phyloP scores from a whole-genome alignment of 2,113 vertebrate species.

The Ictalurus punctatus region DNA sequence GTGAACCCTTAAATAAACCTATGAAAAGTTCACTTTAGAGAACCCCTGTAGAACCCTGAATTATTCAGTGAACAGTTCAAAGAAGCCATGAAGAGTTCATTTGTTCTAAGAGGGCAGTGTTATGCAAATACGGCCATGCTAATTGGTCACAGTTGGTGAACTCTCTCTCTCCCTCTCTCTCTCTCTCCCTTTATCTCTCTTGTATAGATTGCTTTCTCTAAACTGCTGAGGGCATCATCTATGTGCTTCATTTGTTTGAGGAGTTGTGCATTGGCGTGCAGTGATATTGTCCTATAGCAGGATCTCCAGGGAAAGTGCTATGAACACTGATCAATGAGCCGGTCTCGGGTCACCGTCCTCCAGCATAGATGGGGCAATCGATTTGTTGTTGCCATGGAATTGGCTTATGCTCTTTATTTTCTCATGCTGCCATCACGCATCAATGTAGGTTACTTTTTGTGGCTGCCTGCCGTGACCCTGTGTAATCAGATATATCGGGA shows the following conservation, averaged over 20 bases:
- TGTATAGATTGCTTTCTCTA: neutral
- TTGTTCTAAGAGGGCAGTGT: neutral
- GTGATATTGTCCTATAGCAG: conserved; percentile 28
- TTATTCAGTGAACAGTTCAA: neutral
- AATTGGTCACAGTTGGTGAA: neutral
- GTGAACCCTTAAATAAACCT: too few relatives aligned
- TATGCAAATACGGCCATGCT: neutral
- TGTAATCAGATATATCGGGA: conserved; percentile 37
- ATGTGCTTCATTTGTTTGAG: neutral
- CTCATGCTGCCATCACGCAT: conserved; percentile 61
- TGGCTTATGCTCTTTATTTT: conserved; percentile 63
- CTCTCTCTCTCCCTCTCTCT: neutral
- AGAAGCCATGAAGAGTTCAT: neutral
- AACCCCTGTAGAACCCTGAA: neutral
- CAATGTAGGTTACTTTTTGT: conserved; percentile 62
- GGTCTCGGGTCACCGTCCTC: conserved; percentile 58
- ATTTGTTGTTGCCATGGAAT: conserved; percentile 63
- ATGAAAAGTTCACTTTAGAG: neutral
- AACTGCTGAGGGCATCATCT: conserved; percentile 5
- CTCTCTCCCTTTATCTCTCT: neutral
- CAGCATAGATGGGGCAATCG: conserved; percentile 61
- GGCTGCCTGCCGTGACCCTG: conserved; percentile 45
- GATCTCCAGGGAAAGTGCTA: conserved; percentile 55
- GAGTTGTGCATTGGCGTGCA: neutral
- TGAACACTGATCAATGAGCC: conserved; percentile 62